Base-by-base conservation (phyloP, 1,140 invertebrate species). In the Drosophila simulans region DNA sequence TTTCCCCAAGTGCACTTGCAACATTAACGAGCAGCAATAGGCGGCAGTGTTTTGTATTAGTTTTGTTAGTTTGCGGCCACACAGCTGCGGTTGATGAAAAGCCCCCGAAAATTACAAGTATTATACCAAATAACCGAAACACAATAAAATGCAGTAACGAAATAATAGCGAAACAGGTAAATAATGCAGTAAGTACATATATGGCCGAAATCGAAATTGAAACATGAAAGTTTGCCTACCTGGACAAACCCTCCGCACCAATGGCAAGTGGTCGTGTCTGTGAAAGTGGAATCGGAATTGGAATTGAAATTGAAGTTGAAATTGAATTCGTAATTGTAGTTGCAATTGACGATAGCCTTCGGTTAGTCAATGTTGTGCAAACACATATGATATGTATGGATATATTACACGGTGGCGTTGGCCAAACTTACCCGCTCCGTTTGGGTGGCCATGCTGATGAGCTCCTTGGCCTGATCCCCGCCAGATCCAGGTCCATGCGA, bases 381-480 rank as follows among this genome's bases (percentile, higher is more conserved):
- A 81, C 27, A 75, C 45, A 71, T 53, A 42, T 48, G 20, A 64
- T 56, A 17, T 17, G 10, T 7, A 22, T 39, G 2, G 20, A 40
- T 31, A 27, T 43, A 27, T 37, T 59, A 27, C 40, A 27, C 20
- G 40, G 57, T 37, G 34, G 17, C 34, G 3, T 22, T 22, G 43
- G 34, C 3, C 27, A n/a, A 46, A 77, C 81, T 71, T 93, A 96
- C 95, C 93, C 95, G 94, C 89, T 96, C 95, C 15, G 95, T 96
- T 92, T 96, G 95, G 43, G 95, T 96, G 55, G 95, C 94, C 58
- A 95, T 95, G 91, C 96, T 95, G 66, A 94, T 94, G 69, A 77
- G 70, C 79, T 92, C 72, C 84, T 93, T 86, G 65, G 91, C 83
- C 60, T 31, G 62, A 45, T 58, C 53, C 13, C 15, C 51, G 17